Percentiles rank a stretch among this genome's conserved stretches.
phyloP scores from a whole-genome alignment of 2,113 vertebrate species.

The Raja brachyura region DNA sequence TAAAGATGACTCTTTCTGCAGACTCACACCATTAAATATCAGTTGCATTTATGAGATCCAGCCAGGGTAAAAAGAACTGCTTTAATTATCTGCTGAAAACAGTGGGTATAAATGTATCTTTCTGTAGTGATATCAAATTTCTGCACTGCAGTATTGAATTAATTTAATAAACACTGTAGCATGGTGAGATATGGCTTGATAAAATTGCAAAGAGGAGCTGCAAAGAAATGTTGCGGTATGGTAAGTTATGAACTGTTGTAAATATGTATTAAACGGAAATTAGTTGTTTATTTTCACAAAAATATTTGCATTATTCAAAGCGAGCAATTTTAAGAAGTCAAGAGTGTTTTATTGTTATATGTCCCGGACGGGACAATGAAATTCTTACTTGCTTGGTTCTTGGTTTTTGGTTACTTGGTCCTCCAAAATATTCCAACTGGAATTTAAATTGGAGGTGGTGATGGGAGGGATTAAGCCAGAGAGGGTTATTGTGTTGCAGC shows the following conservation, averaged over 20 bases:
- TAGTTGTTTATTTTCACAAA: not conserved
- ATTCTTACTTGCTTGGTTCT: too few species aligned
- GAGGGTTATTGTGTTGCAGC: too few species aligned
- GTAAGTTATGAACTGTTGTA: not conserved
- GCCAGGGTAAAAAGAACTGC: not conserved
- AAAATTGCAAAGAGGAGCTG: not conserved
- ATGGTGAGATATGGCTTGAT: not conserved
- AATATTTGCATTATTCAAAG: not conserved
- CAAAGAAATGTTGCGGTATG: not conserved
- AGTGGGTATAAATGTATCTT: not conserved
- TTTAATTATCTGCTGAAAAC: not conserved
- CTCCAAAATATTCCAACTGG: too few species aligned
- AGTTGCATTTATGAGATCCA: slow-evolving; percentile 9
- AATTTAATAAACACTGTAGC: not conserved
- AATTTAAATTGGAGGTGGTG: too few species aligned
- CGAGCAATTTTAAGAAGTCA: not conserved
- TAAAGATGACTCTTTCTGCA: not conserved
- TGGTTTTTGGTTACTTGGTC: too few species aligned
- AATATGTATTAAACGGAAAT: not conserved
- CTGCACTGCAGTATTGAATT: not conserved
- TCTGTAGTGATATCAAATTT: not conserved
- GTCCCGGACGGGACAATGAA: too few species aligned
- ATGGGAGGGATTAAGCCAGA: too few species aligned
- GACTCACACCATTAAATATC: not conserved
- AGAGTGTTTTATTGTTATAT: too few species aligned